Evolutionary conservation across 2,797 vertebrate species (phyloP), one percentile per base, ranked within the genome.

Genomic region (Geotrypetes seraphini): DNA sequence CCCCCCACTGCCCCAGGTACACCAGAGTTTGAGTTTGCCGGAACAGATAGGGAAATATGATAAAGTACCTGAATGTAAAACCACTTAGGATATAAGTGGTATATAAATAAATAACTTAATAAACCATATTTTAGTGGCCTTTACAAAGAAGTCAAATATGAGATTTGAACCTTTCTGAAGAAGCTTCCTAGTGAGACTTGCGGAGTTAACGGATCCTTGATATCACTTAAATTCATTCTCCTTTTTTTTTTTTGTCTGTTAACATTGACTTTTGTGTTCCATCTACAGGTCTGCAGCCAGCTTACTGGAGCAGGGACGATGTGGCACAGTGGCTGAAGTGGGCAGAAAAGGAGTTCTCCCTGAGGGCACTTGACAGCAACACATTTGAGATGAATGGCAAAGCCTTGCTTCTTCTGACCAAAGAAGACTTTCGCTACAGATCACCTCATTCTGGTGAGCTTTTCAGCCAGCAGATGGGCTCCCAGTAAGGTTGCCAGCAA

Each of bases 371-470:
- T 53, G 89, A 92, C 67, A 94, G 87, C 46, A 85, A 72, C 68
- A 87, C 87, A 2, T 98, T 98, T 44, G 91, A 98, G 79, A 98
- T 98, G 95, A 98, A 98, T 0, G 95, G 95, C 46, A 98, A 98
- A 63, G 95, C 94, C 7, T 82, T 98, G 57, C 80, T 97, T 60
- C 88, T 98, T 35, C 89, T 98, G 65, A 98, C 94, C 73, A 98
- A 98, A 85, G 95, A 98, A 70, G 95, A 98, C 71, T 98, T 97
- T 63, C 87, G 95, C 68, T 96, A 95, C 67, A 78, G 95, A 47
- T 97, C 90, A 28, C 89, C 91, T 23, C 91, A 92, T 76, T 97
- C 94, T 36, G 95, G 95, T 97, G 73, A 80, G 65, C 22, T 15
- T 27, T 32, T n/a, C n/a, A n/a, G n/a, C 19, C 16, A 17, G 21